Evolutionary conservation across 1,140 invertebrate species (phyloP), one percentile per base, ranked within the genome.

Genomic region (Camponotus pennsylvanicus): DNA sequence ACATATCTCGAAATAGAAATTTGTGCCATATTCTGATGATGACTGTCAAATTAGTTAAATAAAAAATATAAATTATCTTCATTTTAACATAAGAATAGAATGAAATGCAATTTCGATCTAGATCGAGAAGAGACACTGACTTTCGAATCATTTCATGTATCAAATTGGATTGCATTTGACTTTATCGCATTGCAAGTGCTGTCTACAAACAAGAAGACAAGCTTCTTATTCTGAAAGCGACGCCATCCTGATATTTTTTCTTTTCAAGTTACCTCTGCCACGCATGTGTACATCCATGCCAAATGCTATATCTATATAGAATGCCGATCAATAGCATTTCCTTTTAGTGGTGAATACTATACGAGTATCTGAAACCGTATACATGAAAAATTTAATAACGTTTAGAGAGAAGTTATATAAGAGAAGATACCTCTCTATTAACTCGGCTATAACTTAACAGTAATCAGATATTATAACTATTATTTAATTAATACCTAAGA

Each of bases 281-380:
- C 21, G 21, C 34, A 55, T 59, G 37, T 80, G 37, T 70, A 42
- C 15, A 40, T 34, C 5, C 21, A 42, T 70, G 37, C 45, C 64
- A 79, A 79, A 57, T 15, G 5, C 9, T 69, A 13, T 55, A 7
- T 37, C 59, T 59, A 76, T 76, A 15, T 59, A 9, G 3, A 79
- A 21, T 2, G 8, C n/a, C 37, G 52, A 70, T 70, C 78, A 80
- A 80, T 80, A 80, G 52, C 18, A 42, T 59, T 80, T 70, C 15
- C 21, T 80, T 70, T 57, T 42, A 70, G 15, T 6, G 3, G 13
- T 45, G 45, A 2, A 11, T 27, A 7, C 15, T 66, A 8, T 11
- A 11, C 11, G 3, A 42, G 4, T 21, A 57, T 42, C 13, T 2
- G 9, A 80, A 55, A 3, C 40, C 9, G 21, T 18, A 21, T 40